Evolutionary conservation across 2,113 vertebrate species (phyloP).

Genomic region (Rhegmatorhina hoffmannsi): DNA sequence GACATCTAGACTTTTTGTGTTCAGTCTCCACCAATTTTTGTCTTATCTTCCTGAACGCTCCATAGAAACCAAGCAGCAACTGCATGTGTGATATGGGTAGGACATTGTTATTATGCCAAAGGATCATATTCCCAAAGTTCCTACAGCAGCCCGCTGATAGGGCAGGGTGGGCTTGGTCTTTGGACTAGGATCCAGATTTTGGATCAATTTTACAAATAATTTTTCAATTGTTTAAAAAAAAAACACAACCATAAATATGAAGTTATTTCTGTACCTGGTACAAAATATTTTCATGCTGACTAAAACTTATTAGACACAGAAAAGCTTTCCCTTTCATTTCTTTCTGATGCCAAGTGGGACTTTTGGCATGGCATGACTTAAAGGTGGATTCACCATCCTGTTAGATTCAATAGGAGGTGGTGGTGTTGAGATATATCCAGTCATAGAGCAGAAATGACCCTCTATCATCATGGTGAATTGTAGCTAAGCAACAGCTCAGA

Average conservation of each 20-base stretch:
- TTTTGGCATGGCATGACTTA: neutral
- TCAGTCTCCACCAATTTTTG: neutral
- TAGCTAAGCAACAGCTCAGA: slow-evolving; percentile 18
- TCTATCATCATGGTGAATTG: neutral
- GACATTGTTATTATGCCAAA: neutral
- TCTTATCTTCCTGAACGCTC: neutral
- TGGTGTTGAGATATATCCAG: neutral
- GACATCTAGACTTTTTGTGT: neutral
- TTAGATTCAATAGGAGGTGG: neutral
- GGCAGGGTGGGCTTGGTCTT: neutral
- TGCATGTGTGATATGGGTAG: neutral
- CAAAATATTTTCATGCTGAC: neutral
- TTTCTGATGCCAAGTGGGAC: neutral
- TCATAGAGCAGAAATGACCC: neutral
- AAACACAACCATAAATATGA: neutral
- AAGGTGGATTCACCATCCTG: neutral
- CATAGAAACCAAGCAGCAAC: neutral
- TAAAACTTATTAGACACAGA: neutral
- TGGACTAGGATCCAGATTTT: neutral
- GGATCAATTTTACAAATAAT: neutral
- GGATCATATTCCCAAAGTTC: neutral
- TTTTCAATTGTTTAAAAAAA: neutral
- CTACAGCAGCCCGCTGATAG: neutral
- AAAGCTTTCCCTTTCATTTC: neutral
- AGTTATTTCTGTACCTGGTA: neutral